These are phyloP conservation scores for Melanotus villosus DNA, from an alignment of 2,888 invertebrate species.

Conservation along the genomic window DNA sequence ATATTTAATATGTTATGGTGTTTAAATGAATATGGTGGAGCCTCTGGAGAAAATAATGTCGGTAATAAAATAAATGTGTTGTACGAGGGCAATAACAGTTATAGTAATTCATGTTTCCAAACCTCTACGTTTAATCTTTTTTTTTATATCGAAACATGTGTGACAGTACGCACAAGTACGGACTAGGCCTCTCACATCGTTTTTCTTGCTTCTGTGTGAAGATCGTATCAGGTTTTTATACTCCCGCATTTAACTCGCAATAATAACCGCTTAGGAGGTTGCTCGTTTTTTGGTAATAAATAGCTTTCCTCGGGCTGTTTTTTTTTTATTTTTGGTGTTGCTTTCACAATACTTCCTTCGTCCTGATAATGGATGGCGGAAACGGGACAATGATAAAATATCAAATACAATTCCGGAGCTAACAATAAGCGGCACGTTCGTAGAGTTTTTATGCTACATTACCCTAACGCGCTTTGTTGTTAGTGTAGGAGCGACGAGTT, in stretches of 20 bases:
- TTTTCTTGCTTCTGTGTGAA: conserved; percentile 4
- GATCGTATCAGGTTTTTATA: conserved; percentile 16
- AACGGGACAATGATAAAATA: conserved; percentile 42
- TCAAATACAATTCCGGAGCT: conserved; percentile 42
- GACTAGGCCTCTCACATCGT: background rate
- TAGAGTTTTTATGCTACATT: conserved; percentile 44
- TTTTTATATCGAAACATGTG: background rate
- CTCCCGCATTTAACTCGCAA: conserved; percentile 14
- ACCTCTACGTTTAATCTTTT: background rate
- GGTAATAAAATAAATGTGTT: no score
- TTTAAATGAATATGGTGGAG: no score
- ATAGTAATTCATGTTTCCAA: no score
- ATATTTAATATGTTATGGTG: no score
- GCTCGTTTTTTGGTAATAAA: conserved; percentile 36
- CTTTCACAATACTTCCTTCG: conserved; percentile 38
- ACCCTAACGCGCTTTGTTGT: conserved; percentile 37
- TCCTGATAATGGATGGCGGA: conserved; percentile 43
- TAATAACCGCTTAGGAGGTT: conserved; percentile 28
- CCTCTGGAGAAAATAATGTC: no score
- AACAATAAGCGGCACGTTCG: conserved; percentile 42
- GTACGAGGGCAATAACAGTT: no score
- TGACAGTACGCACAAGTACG: background rate
- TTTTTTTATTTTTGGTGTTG: conserved; percentile 32
- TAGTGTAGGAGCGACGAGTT: conserved; percentile 22
- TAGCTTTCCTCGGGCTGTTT: conserved; percentile 25